A percentile compares a stretch with the other conserved stretches of the same genome.
phyloP scores from a whole-genome alignment of 2,113 vertebrate species.

The Perca fluviatilis region DNA sequence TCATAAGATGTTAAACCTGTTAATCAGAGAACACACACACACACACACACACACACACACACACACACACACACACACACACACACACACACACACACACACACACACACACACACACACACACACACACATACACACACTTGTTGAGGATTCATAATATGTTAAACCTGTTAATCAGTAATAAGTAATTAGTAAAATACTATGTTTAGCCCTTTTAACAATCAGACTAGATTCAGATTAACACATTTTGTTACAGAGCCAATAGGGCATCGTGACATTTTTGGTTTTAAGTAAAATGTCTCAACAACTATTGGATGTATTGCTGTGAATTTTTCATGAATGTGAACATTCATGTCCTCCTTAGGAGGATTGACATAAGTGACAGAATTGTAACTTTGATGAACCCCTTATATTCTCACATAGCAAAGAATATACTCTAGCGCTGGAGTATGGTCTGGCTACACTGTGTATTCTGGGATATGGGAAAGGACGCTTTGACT shows the following conservation, averaged over 20 bases:
- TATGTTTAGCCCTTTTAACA: not conserved
- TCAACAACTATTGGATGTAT: not conserved
- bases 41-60: constrained; percentile 22
- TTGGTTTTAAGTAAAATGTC: too few species aligned
- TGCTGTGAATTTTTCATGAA: too few species aligned
- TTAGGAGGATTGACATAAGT: too few species aligned
- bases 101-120: constrained; percentile 6
- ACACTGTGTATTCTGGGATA: too few species aligned
- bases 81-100: not conserved
- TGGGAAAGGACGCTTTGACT: too few species aligned
- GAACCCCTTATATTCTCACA: too few species aligned
- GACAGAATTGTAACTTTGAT: too few species aligned
- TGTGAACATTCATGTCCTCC: too few species aligned
- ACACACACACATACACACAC: not conserved
- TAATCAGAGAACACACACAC: too few species aligned
- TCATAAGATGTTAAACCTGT: too few species aligned
- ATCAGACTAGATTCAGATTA: not conserved
- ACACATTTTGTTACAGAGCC: not conserved
- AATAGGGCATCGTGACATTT: not conserved
- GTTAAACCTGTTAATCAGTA: constrained; percentile 29
- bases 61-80: constrained; percentile 11
- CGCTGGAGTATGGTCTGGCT: too few species aligned
- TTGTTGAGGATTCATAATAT: constrained; percentile 18
- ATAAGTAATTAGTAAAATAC: constrained; percentile 34
- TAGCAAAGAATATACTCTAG: too few species aligned